A percentile compares a stretch with the other conserved stretches of the same genome.
These are phyloP conservation scores for Acropora yongei DNA, from an alignment of 64 coral and sea anemone species.

Conservation along the genomic window DNA sequence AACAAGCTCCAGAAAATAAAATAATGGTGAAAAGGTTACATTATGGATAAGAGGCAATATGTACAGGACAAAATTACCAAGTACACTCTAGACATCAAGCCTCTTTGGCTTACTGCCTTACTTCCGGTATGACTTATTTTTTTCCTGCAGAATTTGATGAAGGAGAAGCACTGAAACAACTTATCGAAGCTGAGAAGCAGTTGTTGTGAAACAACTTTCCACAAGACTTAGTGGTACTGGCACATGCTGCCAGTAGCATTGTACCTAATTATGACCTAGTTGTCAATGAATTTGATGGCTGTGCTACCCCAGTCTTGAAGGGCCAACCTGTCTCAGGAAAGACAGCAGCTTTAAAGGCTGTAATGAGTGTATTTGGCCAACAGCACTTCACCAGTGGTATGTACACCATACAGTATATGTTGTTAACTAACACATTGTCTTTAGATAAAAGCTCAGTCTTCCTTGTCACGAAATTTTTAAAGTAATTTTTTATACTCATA, in stretches of 20 bases:
- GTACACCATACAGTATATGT: background rate
- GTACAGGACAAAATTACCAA: too few species aligned
- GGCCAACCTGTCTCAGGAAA: background rate
- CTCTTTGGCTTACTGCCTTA: too few species aligned
- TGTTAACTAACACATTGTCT: too few species aligned
- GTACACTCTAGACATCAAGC: too few species aligned
- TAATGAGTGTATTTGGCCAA: background rate
- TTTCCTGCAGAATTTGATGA: background rate
- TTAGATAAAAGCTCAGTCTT: too few species aligned
- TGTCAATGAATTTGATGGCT: background rate
- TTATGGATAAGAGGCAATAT: too few species aligned
- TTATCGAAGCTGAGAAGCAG: background rate
- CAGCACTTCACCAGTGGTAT: background rate
- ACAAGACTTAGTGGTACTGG: background rate
- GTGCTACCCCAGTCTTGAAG: background rate
- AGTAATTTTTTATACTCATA: too few species aligned
- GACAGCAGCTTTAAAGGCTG: background rate
- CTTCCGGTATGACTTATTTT: background rate
- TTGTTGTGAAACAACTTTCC: background rate
- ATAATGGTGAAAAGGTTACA: too few species aligned
- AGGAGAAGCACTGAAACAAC: background rate
- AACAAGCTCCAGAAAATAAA: background rate
- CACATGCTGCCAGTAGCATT: background rate
- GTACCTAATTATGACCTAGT: background rate
- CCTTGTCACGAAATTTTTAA: too few species aligned